Evolutionary conservation across 1,140 invertebrate species (phyloP).

Genomic region (Acromyrmex charruanus): DNA sequence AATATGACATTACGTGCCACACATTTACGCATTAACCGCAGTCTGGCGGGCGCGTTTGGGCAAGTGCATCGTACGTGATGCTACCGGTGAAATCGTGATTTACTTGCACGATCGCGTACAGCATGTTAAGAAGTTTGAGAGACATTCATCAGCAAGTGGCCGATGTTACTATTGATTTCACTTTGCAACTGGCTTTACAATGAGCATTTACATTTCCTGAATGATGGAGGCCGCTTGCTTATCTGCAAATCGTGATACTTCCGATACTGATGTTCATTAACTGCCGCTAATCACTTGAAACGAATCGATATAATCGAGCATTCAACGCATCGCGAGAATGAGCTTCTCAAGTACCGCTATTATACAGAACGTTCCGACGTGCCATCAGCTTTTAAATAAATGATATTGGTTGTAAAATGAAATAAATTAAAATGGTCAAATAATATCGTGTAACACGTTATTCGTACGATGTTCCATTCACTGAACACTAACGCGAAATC

Average conservation of each 20-base stretch:
- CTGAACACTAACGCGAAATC: neutral
- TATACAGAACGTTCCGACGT: neutral
- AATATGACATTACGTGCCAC: neutral
- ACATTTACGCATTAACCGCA: slow-evolving; percentile 21
- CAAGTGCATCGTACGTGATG: neutral
- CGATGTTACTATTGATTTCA: slow-evolving; percentile 36
- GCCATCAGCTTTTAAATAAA: neutral
- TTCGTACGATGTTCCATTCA: neutral
- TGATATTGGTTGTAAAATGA: neutral
- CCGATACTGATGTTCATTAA: neutral
- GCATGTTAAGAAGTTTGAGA: slow-evolving; percentile 36
- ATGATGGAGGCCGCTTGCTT: neutral
- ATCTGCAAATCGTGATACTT: slow-evolving; percentile 19
- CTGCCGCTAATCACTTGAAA: slow-evolving; percentile 12
- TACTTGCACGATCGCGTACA: neutral
- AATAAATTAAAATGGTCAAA: neutral
- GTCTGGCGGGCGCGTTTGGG: neutral
- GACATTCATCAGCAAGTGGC: neutral
- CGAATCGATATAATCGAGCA: slow-evolving; percentile 36
- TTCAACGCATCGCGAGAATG: slow-evolving; percentile 53
- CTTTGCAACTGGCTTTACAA: slow-evolving; percentile 30
- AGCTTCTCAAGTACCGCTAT: neutral
- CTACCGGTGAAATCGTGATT: slow-evolving; percentile 19
- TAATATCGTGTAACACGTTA: slow-evolving; percentile 1
- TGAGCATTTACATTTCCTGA: slow-evolving; percentile 17